Evolutionary conservation across 1,140 invertebrate species (phyloP), one percentile per base, ranked within the genome.

Genomic region (Monomorium pharaonis): DNA sequence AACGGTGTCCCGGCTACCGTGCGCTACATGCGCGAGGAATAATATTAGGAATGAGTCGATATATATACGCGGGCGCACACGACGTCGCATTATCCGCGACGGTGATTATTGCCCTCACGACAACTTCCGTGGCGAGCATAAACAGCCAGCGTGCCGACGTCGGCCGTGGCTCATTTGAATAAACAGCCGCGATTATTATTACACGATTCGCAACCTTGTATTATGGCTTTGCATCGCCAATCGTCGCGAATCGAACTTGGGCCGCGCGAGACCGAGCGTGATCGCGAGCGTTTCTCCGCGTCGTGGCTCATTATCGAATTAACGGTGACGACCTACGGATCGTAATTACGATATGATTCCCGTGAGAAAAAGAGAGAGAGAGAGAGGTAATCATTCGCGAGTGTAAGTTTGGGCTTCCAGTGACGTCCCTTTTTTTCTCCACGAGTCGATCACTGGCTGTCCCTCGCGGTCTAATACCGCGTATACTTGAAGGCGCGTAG

Each of bases 21-120:
- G 37, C 63, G 37, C 21, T 49, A 44, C 30, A 58, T 60, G 70
- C 80, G 33, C 81, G 42, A 77, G 69, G 84, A 89, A 89, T 88
- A 89, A 89, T 86, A 89, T 89, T 77, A 56, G 76, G 56, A 65
- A 89, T 76, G 65, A 78, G 78, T 88, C 62, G 86, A 72, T 85
- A 76, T 51, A 62, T n/a, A 37, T 49, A 58, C 65, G 33, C 18
- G 44, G 49, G 18, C 21, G 18, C 47, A 54, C 27, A 51, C 62
- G 49, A 3, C 54, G 56, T 72, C 33, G 75, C 16, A 80, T 88
- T 54, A 89, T 60, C 44, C 62, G 56, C 83, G 62, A 49, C 18
- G 67, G 58, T 54, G 76, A 77, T 83, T 77, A 89, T 89, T 88
- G 54, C 60, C 63, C 54, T 10, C 47, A 58, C 76, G 88, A 89